A percentile compares a stretch with the other conserved stretches of the same genome.
Evolutionary conservation across 2,113 vertebrate species (phyloP).

Genomic region (Oceanodroma tethys): DNA sequence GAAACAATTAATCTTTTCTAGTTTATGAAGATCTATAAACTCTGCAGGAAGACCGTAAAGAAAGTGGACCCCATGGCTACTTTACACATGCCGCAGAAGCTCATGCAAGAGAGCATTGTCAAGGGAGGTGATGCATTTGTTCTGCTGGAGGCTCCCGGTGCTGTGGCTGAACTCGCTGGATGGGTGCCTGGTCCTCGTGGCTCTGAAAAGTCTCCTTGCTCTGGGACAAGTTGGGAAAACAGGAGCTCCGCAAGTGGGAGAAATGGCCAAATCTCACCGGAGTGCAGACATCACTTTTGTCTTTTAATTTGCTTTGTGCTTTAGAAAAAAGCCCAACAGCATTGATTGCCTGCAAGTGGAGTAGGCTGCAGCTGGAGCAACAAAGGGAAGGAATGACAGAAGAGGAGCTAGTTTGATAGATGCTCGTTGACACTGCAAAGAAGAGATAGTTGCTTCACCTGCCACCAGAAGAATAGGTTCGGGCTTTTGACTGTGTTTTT

Average conservation of each 20-base stretch:
- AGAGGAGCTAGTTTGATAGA: background rate
- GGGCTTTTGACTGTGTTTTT: background rate
- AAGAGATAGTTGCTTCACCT: background rate
- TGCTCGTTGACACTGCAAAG: background rate
- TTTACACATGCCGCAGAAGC: rapidly evolving
- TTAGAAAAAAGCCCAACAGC: rapidly evolving
- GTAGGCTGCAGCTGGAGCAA: background rate
- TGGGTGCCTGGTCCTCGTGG: background rate
- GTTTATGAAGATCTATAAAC: background rate
- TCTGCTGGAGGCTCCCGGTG: background rate
- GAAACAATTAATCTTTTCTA: background rate
- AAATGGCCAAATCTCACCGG: background rate
- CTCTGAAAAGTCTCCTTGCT: background rate
- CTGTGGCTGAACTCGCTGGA: too few relatives aligned
- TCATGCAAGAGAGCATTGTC: background rate
- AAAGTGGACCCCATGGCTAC: background rate
- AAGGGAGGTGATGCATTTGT: background rate
- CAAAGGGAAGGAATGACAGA: background rate
- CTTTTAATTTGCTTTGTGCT: background rate
- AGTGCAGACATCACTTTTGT: background rate
- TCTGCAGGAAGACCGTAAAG: background rate
- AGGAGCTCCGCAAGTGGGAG: background rate
- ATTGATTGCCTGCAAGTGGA: background rate
- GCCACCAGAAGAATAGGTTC: background rate
- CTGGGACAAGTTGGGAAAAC: background rate